These are phyloP conservation scores for Potorous gilbertii DNA, from an alignment of 2,797 vertebrate genomes.

Conservation along the genomic window DNA sequence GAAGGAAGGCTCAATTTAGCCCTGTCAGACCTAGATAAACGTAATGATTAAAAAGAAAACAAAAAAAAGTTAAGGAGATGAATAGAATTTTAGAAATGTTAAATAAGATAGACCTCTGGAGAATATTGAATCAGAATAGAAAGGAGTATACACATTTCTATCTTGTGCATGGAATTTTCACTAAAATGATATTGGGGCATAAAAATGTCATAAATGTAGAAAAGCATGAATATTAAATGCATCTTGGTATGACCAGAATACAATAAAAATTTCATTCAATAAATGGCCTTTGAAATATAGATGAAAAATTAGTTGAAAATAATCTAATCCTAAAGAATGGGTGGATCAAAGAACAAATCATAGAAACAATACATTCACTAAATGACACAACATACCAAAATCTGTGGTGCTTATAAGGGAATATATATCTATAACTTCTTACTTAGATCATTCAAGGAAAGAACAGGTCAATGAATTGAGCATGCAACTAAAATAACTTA, in stretches of 20 bases:
- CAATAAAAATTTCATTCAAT: background rate
- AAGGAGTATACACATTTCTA: background rate
- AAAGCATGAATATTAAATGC: background rate
- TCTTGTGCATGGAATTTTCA: background rate
- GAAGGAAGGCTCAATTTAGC: background rate
- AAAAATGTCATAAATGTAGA: background rate
- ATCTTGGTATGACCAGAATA: background rate
- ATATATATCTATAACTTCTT: too few species aligned
- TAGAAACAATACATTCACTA: background rate
- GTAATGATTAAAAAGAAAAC: background rate
- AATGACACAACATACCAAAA: background rate
- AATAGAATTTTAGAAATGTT: background rate
- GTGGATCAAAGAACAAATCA: background rate
- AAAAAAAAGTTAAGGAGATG: background rate
- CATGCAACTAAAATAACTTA: background rate
- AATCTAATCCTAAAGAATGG: background rate
- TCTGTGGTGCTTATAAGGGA: background rate
- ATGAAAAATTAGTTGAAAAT: background rate
- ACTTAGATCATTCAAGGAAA: background rate
- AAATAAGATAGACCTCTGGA: background rate
- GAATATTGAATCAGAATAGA: background rate
- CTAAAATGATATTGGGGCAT: background rate
- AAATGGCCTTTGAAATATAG: background rate
- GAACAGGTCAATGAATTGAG: background rate
- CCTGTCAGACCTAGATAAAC: background rate